These are phyloP conservation scores for Pentalonia nigronervosa DNA, from an alignment of 1,140 invertebrate species.

Conservation along the genomic window DNA sequence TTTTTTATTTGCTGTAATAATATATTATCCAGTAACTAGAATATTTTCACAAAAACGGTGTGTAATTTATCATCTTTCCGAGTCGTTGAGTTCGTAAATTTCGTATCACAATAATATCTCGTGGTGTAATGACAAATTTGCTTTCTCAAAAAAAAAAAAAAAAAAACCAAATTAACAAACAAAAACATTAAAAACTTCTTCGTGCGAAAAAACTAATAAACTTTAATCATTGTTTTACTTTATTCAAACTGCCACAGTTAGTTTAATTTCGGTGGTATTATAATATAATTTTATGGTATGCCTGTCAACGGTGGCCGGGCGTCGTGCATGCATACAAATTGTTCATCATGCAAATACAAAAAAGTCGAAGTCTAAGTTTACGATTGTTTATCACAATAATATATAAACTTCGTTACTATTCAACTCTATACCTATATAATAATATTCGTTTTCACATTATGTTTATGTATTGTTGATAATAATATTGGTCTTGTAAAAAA, in stretches of 20 bases:
- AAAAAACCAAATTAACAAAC: background rate
- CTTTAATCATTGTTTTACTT: background rate
- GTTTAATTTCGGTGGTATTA: background rate
- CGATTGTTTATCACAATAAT: background rate
- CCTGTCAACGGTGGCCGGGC: background rate
- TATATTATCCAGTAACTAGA: background rate
- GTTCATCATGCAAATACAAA: background rate
- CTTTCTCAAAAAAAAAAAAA: background rate
- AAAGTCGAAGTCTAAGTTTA: background rate
- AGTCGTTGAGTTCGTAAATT: slow-evolving; percentile 21
- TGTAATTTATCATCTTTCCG: background rate
- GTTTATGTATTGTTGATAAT: too few species aligned
- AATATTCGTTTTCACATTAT: background rate
- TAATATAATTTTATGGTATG: background rate
- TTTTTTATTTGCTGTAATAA: background rate
- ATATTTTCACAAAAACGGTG: background rate
- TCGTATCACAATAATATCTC: background rate
- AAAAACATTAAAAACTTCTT: slow-evolving; percentile 27
- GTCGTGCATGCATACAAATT: background rate
- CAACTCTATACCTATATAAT: background rate
- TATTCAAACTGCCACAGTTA: background rate
- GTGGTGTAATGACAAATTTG: background rate
- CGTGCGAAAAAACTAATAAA: slow-evolving; percentile 16
- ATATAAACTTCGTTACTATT: background rate
- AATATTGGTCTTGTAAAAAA: too few species aligned